Percentiles rank a stretch among this genome's conserved stretches.
Evolutionary conservation across 2,888 invertebrate species (phyloP).

Genomic region (Odontocolon sp.): DNA sequence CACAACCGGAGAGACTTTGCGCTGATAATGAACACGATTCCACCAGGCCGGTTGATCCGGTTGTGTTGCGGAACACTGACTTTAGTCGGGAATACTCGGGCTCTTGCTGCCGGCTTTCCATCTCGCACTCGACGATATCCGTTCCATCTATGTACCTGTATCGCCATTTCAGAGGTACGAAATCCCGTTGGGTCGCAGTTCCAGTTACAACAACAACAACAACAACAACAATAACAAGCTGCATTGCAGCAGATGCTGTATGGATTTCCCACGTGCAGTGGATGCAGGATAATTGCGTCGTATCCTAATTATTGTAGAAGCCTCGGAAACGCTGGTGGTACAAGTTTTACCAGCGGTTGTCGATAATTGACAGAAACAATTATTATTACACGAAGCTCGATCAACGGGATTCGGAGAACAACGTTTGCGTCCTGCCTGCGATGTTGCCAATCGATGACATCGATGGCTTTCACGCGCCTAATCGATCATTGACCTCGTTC

Average conservation of each 20-base stretch:
- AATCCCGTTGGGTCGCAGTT: neutral
- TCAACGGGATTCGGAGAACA: neutral
- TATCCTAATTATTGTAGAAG: slow-evolving; percentile 27
- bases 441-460: too few species aligned
- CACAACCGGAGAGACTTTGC: neutral
- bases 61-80: slow-evolving; percentile 1
- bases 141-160: neutral
- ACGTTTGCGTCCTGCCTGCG: too few species aligned
- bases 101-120: neutral
- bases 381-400: slow-evolving; percentile 25
- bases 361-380: slow-evolving; percentile 43
- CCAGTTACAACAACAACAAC: neutral
- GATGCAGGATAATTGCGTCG: slow-evolving; percentile 37
- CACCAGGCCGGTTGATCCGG: neutral
- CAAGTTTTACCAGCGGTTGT: neutral
- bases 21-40: slow-evolving; percentile 2
- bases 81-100: neutral
- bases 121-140: neutral
- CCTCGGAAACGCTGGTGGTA: neutral
- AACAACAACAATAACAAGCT: slow-evolving; percentile 2
- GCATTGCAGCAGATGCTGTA: slow-evolving; percentile 8
- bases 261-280: neutral
- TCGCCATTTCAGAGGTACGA: neutral
- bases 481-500: slow-evolving; percentile 58
- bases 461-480: slow-evolving; percentile 37